A percentile compares a stretch with the other conserved stretches of the same genome.
Conservation (phyloP, 2,888 invertebrate genomes). For the Agonopterix subpropinquella region DNA sequence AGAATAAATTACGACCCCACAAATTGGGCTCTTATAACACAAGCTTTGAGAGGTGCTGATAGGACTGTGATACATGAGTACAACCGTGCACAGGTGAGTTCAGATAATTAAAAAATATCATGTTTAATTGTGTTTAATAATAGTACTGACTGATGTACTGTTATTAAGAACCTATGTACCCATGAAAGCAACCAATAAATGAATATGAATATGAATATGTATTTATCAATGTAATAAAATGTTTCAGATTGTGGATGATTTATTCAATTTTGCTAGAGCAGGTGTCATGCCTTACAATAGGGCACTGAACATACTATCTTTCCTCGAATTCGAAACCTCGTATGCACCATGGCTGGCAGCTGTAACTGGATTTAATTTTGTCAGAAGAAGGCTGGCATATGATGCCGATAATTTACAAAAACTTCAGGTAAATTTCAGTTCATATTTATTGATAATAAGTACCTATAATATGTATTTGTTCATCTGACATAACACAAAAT, state of each 20-base stretch:
- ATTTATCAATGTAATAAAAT: too few species aligned
- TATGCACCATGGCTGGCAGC: conserved; percentile 83
- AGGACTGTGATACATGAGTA: conserved; percentile 70
- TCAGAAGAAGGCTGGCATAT: conserved; percentile 57
- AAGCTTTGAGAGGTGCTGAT: conserved; percentile 47
- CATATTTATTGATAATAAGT: too few species aligned
- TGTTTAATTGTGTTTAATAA: neutral
- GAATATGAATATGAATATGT: too few species aligned
- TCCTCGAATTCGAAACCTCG: conserved; percentile 76
- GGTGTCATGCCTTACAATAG: conserved; percentile 61
- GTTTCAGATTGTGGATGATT: conserved; percentile 77
- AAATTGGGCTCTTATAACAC: conserved; percentile 74
- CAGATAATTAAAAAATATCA: neutral
- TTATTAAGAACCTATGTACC: too few species aligned
- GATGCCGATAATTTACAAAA: conserved; percentile 27
- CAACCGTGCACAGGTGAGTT: conserved; percentile 79
- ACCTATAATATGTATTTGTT: too few species aligned
- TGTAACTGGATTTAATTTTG: conserved; percentile 62
- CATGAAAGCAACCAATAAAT: too few species aligned
- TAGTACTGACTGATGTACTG: neutral
- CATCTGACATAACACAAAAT: neutral
- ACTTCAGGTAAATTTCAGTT: conserved; percentile 32
- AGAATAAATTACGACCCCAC: conserved; percentile 76
- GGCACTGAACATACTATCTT: conserved; percentile 74
- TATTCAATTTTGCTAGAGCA: conserved; percentile 75